Evolutionary conservation across 2,113 vertebrate species (phyloP).

Genomic region (Glareola pratincola): DNA sequence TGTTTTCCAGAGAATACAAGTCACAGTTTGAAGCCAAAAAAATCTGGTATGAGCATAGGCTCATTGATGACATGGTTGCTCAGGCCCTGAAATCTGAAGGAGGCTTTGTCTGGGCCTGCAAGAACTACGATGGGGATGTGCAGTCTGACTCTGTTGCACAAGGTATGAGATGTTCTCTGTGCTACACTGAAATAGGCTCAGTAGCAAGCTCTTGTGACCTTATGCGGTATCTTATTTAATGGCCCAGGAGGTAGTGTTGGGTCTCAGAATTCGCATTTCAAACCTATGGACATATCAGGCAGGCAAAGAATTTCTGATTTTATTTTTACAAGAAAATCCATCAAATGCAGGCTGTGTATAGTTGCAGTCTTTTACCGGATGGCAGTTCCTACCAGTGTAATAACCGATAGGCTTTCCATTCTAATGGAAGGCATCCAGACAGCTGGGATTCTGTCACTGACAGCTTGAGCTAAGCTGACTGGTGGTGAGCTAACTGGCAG

Average conservation of each 20-base stretch:
- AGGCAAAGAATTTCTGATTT: not conserved
- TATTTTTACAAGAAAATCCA: not conserved
- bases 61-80: constrained; percentile 99
- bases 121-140: constrained; percentile 98
- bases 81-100: constrained; percentile 97
- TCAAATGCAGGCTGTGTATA: not conserved
- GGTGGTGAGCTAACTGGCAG: not conserved
- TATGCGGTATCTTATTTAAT: not conserved
- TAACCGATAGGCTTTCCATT: not conserved
- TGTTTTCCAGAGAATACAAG: constrained; percentile 84
- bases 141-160: constrained; percentile 97
- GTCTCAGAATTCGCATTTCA: not conserved
- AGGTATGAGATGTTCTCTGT: constrained; percentile 71
- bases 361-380: not conserved
- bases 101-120: constrained; percentile 98
- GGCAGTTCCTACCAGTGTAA: not conserved
- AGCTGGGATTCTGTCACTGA: not conserved
- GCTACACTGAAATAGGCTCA: not conserved
- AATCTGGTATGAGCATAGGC: constrained; percentile 97
- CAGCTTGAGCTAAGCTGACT: not conserved
- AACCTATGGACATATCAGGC: not conserved
- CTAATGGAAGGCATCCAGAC: not conserved
- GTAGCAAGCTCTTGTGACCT: not conserved
- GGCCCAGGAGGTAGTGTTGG: not conserved
- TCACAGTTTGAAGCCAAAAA: constrained; percentile 88